Conservation (phyloP, 2,797 vertebrate species). For the Mastacembelus armatus region DNA sequence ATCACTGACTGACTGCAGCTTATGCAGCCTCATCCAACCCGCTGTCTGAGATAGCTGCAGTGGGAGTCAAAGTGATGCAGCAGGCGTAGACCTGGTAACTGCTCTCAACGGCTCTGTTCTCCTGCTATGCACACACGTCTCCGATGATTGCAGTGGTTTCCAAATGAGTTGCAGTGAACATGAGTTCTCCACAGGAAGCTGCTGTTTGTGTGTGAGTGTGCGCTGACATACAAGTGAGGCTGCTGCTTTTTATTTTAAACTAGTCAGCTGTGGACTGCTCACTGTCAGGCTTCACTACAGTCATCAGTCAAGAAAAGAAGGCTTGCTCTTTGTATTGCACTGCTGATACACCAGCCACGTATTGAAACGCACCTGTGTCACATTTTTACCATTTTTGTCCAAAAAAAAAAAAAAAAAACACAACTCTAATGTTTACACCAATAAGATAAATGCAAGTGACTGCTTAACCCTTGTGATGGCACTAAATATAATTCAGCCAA, state of each 20-base stretch:
- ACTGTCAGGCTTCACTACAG: conserved; percentile 33
- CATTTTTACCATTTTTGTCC: not conserved
- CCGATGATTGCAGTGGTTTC: conserved; percentile 61
- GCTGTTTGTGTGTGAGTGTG: conserved; percentile 28
- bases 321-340: conserved; percentile 11
- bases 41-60: conserved; percentile 45
- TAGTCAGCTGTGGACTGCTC: conserved; percentile 19
- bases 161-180: conserved; percentile 47
- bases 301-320: conserved; percentile 23
- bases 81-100: conserved; percentile 33
- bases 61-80: conserved; percentile 38
- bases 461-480: not conserved
- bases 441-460: not conserved
- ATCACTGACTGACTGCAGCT: conserved; percentile 40
- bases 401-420: too few relatives aligned
- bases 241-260: conserved; percentile 47
- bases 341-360: not conserved
- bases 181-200: conserved; percentile 37
- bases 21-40: conserved; percentile 36
- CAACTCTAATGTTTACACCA: too few relatives aligned
- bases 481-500: not conserved
- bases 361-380: not conserved
- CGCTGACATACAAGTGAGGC: conserved; percentile 16
- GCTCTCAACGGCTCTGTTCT: conserved; percentile 47
- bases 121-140: conserved; percentile 15